Conservation (phyloP, 2,113 vertebrate species). For the Eudorcas thomsonii region DNA sequence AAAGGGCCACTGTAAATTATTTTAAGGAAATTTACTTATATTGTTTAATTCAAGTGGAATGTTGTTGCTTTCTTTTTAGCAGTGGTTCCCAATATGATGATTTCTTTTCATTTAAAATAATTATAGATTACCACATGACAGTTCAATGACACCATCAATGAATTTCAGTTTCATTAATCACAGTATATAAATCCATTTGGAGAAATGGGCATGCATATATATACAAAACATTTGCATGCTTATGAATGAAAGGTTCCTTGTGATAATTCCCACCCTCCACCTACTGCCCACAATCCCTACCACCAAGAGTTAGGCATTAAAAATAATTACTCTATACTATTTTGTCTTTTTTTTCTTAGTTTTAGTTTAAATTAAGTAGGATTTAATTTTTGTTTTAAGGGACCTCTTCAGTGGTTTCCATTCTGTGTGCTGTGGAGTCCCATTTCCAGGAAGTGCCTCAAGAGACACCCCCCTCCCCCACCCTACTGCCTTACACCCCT, state of each 20-base stretch:
- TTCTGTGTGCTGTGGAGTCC: neutral
- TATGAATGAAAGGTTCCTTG: neutral
- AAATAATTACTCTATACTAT: neutral
- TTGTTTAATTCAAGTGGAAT: slow-evolving; percentile 31
- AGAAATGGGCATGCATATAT: neutral
- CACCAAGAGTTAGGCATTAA: neutral
- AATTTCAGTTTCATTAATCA: neutral
- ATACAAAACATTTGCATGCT: neutral
- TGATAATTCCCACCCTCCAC: neutral
- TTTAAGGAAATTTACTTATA: neutral
- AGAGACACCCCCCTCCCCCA: neutral
- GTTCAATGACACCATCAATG: neutral
- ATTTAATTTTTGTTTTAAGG: neutral
- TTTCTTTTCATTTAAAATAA: slow-evolving; percentile 39
- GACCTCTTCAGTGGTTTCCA: neutral
- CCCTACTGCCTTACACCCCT: neutral
- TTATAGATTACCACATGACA: neutral
- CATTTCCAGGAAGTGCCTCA: neutral
- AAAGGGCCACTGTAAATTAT: neutral
- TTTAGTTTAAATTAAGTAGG: slow-evolving; percentile 25
- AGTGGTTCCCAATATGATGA: neutral
- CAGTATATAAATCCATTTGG: neutral
- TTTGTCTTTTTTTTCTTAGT: neutral
- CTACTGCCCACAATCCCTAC: neutral
- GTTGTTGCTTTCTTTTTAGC: neutral